Base-by-base conservation (phyloP, 1,140 invertebrate genomes). In the Neomicropteryx cornuta region DNA sequence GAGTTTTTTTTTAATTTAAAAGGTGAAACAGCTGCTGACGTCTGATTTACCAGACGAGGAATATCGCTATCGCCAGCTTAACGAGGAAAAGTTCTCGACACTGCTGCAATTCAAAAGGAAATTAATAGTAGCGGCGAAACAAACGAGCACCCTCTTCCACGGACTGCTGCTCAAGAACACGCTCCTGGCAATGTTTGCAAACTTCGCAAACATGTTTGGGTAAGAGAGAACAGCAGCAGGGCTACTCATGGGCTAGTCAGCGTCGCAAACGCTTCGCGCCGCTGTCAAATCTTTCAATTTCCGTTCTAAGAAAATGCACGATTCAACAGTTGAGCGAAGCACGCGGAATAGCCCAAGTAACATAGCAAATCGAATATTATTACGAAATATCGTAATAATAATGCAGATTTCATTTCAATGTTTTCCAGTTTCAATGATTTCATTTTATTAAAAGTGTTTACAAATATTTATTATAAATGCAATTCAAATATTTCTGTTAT, bases 201-300 rank as follows among this genome's bases (percentile, higher is more conserved):
- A 74, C 55, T 78, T 78, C 44, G 60, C 68, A 2, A 79, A 78
- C 45, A 77, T 80, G 75, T 77, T 76, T 50, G 77, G 76, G 77
- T 80, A 54, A 72, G 67, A 66, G n/a, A n/a, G n/a, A n/a, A n/a
- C n/a, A n/a, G n/a, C n/a, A n/a, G n/a, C n/a, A n/a, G 6, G 20
- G 19, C 18, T 11, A 14, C 23, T 21, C 23, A 11, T 4, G 4
- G 5, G 20, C 27, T 14, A 21, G 35, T 16, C 5, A 21, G 17
- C 5, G 18, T 20, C 18, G 33, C 14, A 20, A 24, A 5, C 23
- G 18, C 19, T 13, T 18, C 40, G 39, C 30, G 13, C 21, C 40
- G 13, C 36, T 42, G 27, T 22, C 31, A n/a, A n/a, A n/a, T 42
- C 42, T 33, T 35, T 38, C 11, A 17, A 17, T 11, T 38, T 29